Conservation (phyloP, 2,888 invertebrate genomes). For the Lasioglossum marginatum region DNA sequence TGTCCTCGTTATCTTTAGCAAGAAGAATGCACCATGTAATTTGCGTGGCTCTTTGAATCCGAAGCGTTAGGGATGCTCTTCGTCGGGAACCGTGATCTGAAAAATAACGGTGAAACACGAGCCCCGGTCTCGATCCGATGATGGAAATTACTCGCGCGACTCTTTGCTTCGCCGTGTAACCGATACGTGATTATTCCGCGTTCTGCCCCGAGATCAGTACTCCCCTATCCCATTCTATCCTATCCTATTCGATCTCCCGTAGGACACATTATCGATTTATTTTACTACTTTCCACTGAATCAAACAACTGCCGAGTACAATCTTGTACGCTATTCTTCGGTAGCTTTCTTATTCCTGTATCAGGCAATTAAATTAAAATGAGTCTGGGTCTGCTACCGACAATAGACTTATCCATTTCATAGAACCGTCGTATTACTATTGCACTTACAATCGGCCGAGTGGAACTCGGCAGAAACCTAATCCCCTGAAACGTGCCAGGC, state of each 20-base stretch:
- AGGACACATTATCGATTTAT: background rate
- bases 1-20: conserved; percentile 29
- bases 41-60: conserved; percentile 13
- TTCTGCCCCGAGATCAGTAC: background rate
- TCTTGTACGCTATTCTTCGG: too few relatives aligned
- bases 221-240: background rate
- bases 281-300: background rate
- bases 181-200: background rate
- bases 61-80: conserved; percentile 2
- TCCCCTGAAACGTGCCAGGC: background rate
- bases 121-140: background rate
- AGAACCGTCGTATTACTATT: background rate
- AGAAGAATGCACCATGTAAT: conserved; percentile 14
- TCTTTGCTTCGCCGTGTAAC: background rate
- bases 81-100: background rate
- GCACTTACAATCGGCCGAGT: background rate
- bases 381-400: background rate
- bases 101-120: conserved; percentile 14
- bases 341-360: background rate
- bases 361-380: too few relatives aligned
- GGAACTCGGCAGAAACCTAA: background rate
- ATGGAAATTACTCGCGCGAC: conserved; percentile 8
- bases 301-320: background rate
- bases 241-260: background rate
- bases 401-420: background rate